A percentile compares a stretch with the other conserved stretches of the same genome.
Conservation (phyloP, 2,113 vertebrate genomes). For the Labeo catla region DNA sequence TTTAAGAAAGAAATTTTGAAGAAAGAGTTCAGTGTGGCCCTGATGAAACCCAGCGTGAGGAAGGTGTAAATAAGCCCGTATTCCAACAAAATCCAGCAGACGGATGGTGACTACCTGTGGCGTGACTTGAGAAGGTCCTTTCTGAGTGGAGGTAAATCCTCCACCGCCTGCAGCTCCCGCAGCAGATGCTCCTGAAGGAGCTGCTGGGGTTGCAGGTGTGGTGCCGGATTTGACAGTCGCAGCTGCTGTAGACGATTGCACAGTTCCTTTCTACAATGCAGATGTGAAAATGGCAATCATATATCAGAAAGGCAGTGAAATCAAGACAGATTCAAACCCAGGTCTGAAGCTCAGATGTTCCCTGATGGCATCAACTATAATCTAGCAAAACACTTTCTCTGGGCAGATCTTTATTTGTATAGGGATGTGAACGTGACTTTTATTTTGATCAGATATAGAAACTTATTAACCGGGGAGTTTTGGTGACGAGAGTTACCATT, state of each 20-base stretch:
- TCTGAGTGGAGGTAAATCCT: conserved; percentile 48
- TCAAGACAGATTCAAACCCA: not conserved
- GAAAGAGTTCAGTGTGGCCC: not conserved
- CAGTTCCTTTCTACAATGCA: conserved; percentile 69
- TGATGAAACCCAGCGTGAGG: not conserved
- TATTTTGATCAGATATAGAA: not conserved
- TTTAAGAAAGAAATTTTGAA: not conserved
- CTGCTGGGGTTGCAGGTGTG: conserved; percentile 5
- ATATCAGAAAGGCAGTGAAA: not conserved
- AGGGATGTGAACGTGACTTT: not conserved
- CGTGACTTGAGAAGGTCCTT: conserved; percentile 58
- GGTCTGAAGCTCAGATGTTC: not conserved
- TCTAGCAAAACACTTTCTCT: not conserved
- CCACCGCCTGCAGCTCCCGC: conserved; percentile 34
- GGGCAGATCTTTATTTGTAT: not conserved
- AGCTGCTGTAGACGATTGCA: conserved; percentile 44
- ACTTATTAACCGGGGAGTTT: not conserved
- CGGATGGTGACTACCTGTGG: conserved; percentile 65
- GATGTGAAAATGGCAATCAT: conserved; percentile 18
- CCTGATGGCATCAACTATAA: not conserved
- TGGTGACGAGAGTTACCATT: not conserved
- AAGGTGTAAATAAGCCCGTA: conserved; percentile 1
- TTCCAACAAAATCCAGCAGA: conserved; percentile 16
- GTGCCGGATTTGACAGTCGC: conserved; percentile 27
- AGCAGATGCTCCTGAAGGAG: conserved; percentile 49